Evolutionary conservation across 2,797 vertebrate species (phyloP), one percentile per base, ranked within the genome.

Genomic region (Epinephelus coioides): DNA sequence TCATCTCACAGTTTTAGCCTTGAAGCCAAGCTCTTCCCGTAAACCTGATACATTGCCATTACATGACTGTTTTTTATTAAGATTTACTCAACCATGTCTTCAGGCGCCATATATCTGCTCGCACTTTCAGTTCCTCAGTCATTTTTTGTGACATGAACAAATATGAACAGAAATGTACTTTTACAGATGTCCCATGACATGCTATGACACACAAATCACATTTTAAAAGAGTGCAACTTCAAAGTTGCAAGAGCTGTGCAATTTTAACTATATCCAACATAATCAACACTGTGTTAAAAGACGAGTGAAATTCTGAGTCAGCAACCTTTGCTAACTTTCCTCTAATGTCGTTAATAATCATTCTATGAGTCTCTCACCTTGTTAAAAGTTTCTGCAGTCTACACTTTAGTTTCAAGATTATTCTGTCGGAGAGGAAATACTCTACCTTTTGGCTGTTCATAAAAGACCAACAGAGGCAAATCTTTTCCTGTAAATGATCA

Each of bases 51-150:
- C 61, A 55, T 51, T 70, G 69, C 61, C 54, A 67, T 81, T 78
- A 65, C 21, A 15, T 3, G 27, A 73, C 27, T 38, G 71, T 80
- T 86, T 73, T 25, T 73, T 73, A 76, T 84, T 78, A 87, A 73
- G 73, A 83, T 89, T 79, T 89, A 83, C 68, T 85, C 79, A 77
- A 68, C 62, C 67, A n/a, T 79, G 80, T 85, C 80, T 84, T 78
- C 53, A 73, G 84, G 74, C 70, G 73, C 40, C 69, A 82, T 86
- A 80, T 73, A 85, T 89, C 82, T 88, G 27, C 61, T 75, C 21
- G 9, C 54, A 60, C 68, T 71, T 76, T 84, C 61, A 57, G 50
- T 51, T 71, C 43, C 21, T 50, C 19, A 30, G 50, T 62, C 5
- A 34, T 51, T 71, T 71, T 64, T 27, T 84, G 27, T 56, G 79